Base-by-base conservation (phyloP, 2,113 vertebrate species). In the Esox niger region DNA sequence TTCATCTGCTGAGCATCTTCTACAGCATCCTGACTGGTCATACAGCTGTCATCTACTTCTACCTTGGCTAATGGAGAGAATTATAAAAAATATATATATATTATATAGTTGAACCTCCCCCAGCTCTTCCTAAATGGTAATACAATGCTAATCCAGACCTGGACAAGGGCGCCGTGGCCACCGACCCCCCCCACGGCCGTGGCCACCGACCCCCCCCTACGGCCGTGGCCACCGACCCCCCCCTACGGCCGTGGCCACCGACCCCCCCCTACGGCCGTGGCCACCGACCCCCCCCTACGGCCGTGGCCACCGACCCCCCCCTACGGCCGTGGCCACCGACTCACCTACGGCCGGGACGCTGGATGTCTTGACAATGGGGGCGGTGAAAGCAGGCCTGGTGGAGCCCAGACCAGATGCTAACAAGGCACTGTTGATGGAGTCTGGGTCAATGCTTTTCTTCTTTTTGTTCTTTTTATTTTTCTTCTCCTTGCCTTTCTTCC, bases 381-480 rank as follows among this genome's bases (percentile, higher is more conserved):
- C 89, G 10, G 95, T 95, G 77, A 97, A 98, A 70, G 93, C 91
- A 3, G 95, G 95, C 49, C 95, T 90, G 77, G 93, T 96, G 63
- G 95, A 96, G 77, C 95, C 95, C 4, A 99, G 93, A 69, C 97
- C 97, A 49, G 97, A 99, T 52, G 97, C 97, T 90, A 99, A 86
- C 94, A 99, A 96, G 94, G 97, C 97, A 96, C 97, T 98, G 89
- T 99, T 96, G 90, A 99, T 98, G 29, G 96, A 99, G 88, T 98
- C 97, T 9, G 97, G 97, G 79, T 99, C 97, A 65, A 98, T 95
- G 26, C 94, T 95, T 88, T 86, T 43, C 77, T 87, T 79, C 6
- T 59, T 59, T 2, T 55, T 55, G 6, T 89, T 93, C 69, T 88
- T 91, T 88, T 94, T 96, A 82, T 91, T 94, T 70, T 95, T 96